phyloP scores from a whole-genome alignment of 2,797 vertebrate species.

The Mormyrops boulengeri region DNA sequence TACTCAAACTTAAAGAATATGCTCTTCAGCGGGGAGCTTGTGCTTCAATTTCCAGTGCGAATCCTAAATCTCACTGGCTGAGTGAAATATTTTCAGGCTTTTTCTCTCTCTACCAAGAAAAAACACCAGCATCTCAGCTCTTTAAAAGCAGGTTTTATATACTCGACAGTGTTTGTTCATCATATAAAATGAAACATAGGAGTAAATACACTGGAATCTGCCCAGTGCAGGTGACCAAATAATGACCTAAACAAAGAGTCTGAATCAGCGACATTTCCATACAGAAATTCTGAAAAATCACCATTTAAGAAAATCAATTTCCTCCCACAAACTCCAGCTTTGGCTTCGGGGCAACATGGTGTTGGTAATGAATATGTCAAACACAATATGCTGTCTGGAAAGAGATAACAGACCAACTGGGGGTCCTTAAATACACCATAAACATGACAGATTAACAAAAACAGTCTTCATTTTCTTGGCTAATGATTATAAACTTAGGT shows the following conservation, averaged over 20 bases:
- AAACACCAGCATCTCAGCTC: background rate
- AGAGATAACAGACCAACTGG: background rate
- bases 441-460: background rate
- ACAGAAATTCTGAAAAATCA: background rate
- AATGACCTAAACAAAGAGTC: background rate
- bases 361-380: constrained; percentile 1
- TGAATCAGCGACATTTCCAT: background rate
- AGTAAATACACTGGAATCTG: background rate
- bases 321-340: background rate
- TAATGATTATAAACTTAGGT: background rate
- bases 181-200: background rate
- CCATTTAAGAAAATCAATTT: constrained; percentile 8
- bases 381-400: background rate
- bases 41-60: background rate
- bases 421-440: background rate
- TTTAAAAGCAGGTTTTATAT: background rate
- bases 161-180: background rate
- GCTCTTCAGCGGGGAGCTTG: background rate
- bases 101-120: background rate
- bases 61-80: background rate
- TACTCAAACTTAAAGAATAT: background rate
- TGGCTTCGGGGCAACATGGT: background rate
- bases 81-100: background rate
- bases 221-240: background rate
- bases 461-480: background rate